These are phyloP conservation scores for Drosophila subobscura DNA, from an alignment of 1,140 invertebrate species.

Conservation along the genomic window DNA sequence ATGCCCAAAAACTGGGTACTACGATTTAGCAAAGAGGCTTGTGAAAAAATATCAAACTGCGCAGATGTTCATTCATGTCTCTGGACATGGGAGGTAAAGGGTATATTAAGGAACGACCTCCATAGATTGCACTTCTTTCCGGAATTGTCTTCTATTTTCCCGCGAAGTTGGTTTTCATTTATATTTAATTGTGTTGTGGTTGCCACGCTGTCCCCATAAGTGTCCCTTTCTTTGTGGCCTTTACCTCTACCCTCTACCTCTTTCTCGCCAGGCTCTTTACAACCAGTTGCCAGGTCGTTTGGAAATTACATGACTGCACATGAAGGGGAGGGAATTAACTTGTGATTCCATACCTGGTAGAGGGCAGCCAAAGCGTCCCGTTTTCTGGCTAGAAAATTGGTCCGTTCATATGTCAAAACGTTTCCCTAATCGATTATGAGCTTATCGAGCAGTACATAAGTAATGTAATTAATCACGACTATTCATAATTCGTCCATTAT, in stretches of 20 bases:
- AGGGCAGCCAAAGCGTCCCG: not conserved
- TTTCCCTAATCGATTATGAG: slow-evolving; percentile 35
- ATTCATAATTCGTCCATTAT: slow-evolving; percentile 30
- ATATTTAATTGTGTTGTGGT: slow-evolving; percentile 56
- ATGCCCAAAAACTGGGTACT: not conserved
- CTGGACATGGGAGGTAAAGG: no score
- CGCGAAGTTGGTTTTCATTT: slow-evolving; percentile 59
- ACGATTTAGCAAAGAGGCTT: no score
- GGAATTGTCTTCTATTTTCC: slow-evolving; percentile 9
- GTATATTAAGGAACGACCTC: no score
- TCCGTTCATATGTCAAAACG: slow-evolving; percentile 6
- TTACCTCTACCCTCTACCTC: not conserved
- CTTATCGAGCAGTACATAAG: slow-evolving; percentile 45
- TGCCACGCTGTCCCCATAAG: slow-evolving; percentile 55
- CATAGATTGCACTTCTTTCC: not conserved
- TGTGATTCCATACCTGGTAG: slow-evolving; percentile 32
- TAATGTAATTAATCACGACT: slow-evolving; percentile 58
- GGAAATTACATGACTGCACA: slow-evolving; percentile 45
- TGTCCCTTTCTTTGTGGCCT: slow-evolving; percentile 34
- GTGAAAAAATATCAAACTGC: no score
- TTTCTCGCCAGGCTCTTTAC: not conserved
- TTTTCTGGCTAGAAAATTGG: slow-evolving; percentile 39
- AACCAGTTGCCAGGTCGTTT: slow-evolving; percentile 27
- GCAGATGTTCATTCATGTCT: no score
- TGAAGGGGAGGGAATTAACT: slow-evolving; percentile 41